Base-by-base conservation (phyloP, 1,140 invertebrate genomes). In the Microplitis mediator region DNA sequence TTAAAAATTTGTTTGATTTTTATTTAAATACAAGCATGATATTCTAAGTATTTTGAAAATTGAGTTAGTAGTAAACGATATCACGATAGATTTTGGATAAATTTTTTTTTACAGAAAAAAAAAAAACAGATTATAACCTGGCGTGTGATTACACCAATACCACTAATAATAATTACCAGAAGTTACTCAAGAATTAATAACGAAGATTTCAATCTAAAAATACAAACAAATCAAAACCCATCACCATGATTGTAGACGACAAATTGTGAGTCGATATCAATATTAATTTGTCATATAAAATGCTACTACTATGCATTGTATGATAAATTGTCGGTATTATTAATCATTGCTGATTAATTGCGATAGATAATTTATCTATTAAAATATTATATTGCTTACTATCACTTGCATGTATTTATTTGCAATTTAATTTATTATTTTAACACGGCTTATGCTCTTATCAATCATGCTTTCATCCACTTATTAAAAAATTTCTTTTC, bases 191-290 rank as follows among this genome's bases (percentile, higher is more conserved):
- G 5, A 31, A 69, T 51, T 50, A 32, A 32, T 62, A 62, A 11
- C 9, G 4, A 34, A 58, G 56, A 11, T 58, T 58, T 13, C 23
- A 58, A 16, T 45, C 16, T 36, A n/a, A 11, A 56, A 35, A 16
- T 11, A 56, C 11, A 36, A 50, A 52, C 63, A 45, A 67, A 52
- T 75, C 80, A 80, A 83, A 68, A 68, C 77, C 68, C 75, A 75
- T 71, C 83, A 84, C 68, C 84, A 87, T 87, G 85, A 87, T 87
- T 79, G 84, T 87, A 79, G 85, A 87, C 78, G 83, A 87, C 65
- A 86, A 85, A 82, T 82, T 81, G 85, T 87, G 85, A 87, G 85
- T 87, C 82, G 76, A 71, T 68, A 70, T 75, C 73, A 77, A 76
- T 72, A 73, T 74, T 76, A 66, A 73, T 75, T 71, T 73, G 54